Conservation (phyloP, 2,113 vertebrate species). For the Myodes glareolus region DNA sequence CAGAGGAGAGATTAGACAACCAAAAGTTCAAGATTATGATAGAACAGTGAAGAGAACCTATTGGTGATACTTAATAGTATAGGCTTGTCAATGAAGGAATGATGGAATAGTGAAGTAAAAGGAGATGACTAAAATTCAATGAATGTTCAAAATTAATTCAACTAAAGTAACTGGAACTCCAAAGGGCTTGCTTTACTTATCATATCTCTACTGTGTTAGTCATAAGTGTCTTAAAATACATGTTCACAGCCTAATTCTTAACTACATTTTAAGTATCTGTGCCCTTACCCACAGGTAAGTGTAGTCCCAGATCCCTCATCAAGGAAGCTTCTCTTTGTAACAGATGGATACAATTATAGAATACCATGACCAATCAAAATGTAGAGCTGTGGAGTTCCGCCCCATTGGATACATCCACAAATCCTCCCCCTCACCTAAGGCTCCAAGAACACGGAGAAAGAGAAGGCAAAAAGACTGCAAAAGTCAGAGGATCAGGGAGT, state of each 20-base stretch:
- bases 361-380: neutral
- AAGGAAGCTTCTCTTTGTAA: neutral
- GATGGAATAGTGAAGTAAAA: neutral
- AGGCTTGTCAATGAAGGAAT: slow-evolving; percentile 24
- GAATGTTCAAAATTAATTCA: neutral
- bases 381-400: neutral
- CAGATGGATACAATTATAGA: neutral
- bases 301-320: neutral
- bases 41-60: neutral
- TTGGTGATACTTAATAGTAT: neutral
- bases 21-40: neutral
- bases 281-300: neutral
- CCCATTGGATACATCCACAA: neutral
- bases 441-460: neutral
- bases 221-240: neutral
- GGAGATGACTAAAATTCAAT: neutral
- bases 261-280: neutral
- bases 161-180: neutral
- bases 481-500: neutral
- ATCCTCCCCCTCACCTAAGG: neutral
- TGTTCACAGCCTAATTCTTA: neutral
- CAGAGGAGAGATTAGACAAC: neutral
- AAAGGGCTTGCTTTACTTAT: neutral
- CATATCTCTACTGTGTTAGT: neutral
- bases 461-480: neutral